These are phyloP conservation scores for Alosa sapidissima DNA, from an alignment of 2,797 vertebrate species.

Conservation along the genomic window DNA sequence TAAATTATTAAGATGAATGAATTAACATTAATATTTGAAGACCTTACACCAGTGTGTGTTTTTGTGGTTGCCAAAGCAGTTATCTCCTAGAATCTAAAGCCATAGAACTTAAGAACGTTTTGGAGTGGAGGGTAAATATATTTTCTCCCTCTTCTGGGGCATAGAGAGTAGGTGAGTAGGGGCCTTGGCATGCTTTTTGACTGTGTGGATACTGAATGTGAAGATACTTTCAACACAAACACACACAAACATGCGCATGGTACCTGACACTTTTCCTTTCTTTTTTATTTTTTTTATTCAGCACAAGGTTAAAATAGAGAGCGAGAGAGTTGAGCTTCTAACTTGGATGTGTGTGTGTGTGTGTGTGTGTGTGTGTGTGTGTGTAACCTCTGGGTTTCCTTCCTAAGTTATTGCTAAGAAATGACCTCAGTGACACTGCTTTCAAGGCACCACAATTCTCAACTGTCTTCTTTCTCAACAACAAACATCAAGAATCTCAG, in stretches of 20 bases:
- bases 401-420: not conserved
- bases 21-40: constrained; percentile 45
- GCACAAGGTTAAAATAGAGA: not conserved
- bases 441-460: not conserved
- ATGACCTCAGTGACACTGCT: constrained; percentile 23
- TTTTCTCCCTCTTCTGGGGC: not conserved
- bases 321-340: not conserved
- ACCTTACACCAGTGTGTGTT: constrained; percentile 57
- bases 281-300: not conserved
- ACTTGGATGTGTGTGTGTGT: not conserved
- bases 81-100: constrained; percentile 64
- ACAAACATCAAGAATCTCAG: constrained; percentile 29
- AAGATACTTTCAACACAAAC: constrained; percentile 24
- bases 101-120: constrained; percentile 57
- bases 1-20: constrained; percentile 48
- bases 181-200: constrained; percentile 40
- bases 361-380: not conserved
- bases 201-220: constrained; percentile 44
- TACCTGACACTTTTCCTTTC: not conserved
- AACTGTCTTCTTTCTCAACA: constrained; percentile 26
- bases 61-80: constrained; percentile 61
- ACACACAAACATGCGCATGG: constrained; percentile 30
- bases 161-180: constrained; percentile 38
- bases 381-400: not conserved
- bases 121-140: constrained; percentile 4